Conservation (phyloP, 2,113 vertebrate species). For the Alligator mississippiensis region DNA sequence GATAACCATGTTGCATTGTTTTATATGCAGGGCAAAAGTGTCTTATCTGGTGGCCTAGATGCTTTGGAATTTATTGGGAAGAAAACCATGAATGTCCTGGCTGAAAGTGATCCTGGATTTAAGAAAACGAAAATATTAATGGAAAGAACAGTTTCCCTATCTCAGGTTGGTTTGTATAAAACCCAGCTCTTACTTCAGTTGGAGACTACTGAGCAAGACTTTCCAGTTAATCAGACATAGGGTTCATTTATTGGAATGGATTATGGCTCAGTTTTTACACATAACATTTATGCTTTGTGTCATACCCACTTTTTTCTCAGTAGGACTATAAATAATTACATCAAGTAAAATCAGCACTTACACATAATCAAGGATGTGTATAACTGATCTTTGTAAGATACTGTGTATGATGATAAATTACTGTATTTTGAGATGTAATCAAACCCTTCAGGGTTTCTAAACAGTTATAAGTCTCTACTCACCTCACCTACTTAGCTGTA, state of each 20-base stretch:
- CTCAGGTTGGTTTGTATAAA: slow-evolving; percentile 85
- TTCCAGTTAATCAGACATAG: not conserved
- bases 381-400: not conserved
- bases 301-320: slow-evolving; percentile 14
- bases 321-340: not conserved
- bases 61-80: slow-evolving; percentile 98
- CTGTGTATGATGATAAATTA: not conserved
- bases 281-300: slow-evolving; percentile 14
- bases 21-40: slow-evolving; percentile 89
- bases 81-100: slow-evolving; percentile 97
- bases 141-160: slow-evolving; percentile 92
- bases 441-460: not conserved
- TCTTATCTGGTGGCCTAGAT: slow-evolving; percentile 94
- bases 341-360: not conserved
- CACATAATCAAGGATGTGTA: not conserved
- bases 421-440: not conserved
- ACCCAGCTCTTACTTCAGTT: not conserved
- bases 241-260: not conserved
- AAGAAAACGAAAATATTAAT: slow-evolving; percentile 96
- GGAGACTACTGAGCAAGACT: slow-evolving; percentile 8
- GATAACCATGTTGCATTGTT: slow-evolving; percentile 28
- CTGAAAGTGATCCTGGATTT: slow-evolving; percentile 97
- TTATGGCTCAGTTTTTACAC: not conserved
- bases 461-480: not conserved
- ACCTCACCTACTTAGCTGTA: not conserved